Percentiles rank a stretch among this genome's conserved stretches.
These are phyloP conservation scores for Eurystomus gularis DNA, from an alignment of 2,113 vertebrate genomes.

Conservation along the genomic window DNA sequence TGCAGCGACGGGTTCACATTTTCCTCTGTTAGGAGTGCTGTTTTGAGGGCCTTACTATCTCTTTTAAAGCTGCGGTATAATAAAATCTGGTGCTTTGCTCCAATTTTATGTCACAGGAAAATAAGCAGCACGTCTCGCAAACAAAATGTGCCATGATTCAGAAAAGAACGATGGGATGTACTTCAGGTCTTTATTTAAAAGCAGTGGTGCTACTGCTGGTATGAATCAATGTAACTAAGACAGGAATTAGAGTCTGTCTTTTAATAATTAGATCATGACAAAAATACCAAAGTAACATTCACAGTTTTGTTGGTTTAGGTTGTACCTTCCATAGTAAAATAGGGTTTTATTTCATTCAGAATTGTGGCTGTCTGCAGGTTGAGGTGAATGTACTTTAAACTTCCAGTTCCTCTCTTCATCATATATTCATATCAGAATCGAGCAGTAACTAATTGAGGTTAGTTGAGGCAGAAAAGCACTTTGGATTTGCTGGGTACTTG, in stretches of 20 bases:
- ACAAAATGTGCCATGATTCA: background rate
- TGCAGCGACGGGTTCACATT: background rate
- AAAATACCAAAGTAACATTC: background rate
- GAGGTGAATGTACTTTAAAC: background rate
- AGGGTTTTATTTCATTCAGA: background rate
- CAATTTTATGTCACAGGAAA: background rate
- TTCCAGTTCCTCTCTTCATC: background rate
- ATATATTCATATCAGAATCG: background rate
- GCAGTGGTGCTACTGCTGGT: background rate
- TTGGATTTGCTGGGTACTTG: slow-evolving; percentile 2
- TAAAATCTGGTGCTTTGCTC: background rate
- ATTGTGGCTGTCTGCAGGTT: background rate
- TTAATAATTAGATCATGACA: background rate
- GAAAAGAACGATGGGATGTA: background rate
- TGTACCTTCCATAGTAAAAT: background rate
- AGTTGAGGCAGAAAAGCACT: slow-evolving; percentile 49
- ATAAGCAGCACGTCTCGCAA: background rate
- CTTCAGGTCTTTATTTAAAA: background rate
- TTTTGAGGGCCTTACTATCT: background rate
- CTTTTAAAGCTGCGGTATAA: background rate
- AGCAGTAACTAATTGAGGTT: slow-evolving; percentile 34
- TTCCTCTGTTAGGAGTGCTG: background rate
- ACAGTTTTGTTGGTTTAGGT: background rate
- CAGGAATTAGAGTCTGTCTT: background rate
- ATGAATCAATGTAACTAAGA: background rate